Evolutionary conservation across 2,888 invertebrate genomes (phyloP).

Genomic region (Diarsia mendica): DNA sequence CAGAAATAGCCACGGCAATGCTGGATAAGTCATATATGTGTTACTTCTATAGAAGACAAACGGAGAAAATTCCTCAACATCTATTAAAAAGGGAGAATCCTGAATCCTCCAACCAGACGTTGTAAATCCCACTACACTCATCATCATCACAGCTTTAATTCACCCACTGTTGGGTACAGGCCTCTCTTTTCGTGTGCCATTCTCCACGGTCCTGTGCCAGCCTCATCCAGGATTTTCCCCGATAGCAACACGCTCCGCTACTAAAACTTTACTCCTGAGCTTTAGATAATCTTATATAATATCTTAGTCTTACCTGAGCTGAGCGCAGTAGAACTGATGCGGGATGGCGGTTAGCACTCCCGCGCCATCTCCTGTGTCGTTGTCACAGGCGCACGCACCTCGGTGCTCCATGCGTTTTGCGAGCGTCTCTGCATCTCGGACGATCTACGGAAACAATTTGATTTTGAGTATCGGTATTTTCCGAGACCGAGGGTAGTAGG

Average conservation of each 20-base stretch:
- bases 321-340: constrained; percentile 96
- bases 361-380: constrained; percentile 99
- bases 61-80: not conserved
- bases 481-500: too few relatives aligned
- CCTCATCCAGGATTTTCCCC: too few relatives aligned
- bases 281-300: not conserved
- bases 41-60: not conserved
- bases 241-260: not conserved
- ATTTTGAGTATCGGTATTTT: constrained; percentile 1
- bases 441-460: constrained; percentile 91
- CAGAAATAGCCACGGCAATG: not conserved
- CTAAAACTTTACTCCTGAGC: not conserved
- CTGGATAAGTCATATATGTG: not conserved
- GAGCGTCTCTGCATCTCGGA: constrained; percentile 98
- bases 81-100: not conserved
- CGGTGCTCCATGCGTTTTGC: constrained; percentile 99
- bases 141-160: too few relatives aligned
- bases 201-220: too few relatives aligned
- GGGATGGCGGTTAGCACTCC: constrained; percentile 99
- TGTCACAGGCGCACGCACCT: constrained; percentile 99
- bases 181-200: too few relatives aligned
- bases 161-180: too few relatives aligned
- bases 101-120: not conserved
- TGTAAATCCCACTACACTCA: not conserved
- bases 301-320: constrained; percentile 92